These are phyloP conservation scores for Rhopilema esculentum DNA, from an alignment of 30 jellyfish, hydroid and myxozoan genomes.

Conservation along the genomic window DNA sequence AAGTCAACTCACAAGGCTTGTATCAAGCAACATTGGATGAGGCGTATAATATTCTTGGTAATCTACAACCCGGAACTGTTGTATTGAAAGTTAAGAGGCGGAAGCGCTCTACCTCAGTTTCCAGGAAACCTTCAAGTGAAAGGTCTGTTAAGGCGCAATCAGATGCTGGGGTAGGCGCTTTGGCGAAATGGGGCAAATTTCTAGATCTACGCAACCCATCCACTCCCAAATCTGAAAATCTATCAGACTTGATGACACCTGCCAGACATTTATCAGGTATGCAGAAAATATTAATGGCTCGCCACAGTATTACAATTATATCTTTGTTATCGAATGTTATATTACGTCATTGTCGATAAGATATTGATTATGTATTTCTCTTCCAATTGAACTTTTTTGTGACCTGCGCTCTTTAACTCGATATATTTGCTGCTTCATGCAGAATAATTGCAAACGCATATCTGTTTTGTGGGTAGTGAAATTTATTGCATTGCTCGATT, in stretches of 20 bases:
- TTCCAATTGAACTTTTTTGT: too few species aligned
- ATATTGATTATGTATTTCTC: too few species aligned
- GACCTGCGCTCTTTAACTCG: too few species aligned
- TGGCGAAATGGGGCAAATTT: constrained; percentile 70
- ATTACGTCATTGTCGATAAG: too few species aligned
- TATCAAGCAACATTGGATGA: constrained; percentile 75
- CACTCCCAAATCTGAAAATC: constrained; percentile 15
- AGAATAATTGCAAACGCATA: too few species aligned
- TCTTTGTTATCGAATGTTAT: too few species aligned
- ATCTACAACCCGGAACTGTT: constrained; percentile 87
- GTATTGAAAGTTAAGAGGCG: constrained; percentile 64
- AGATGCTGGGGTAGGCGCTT: constrained; percentile 52
- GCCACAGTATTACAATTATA: too few species aligned
- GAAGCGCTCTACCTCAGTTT: neutral
- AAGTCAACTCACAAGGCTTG: constrained; percentile 70
- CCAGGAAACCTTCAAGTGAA: constrained; percentile 20
- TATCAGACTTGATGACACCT: constrained; percentile 92
- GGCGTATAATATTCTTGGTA: constrained; percentile 77
- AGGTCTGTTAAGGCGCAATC: constrained; percentile 53
- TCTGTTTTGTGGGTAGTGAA: too few species aligned
- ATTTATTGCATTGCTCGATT: too few species aligned
- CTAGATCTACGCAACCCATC: constrained; percentile 48
- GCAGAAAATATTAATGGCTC: neutral
- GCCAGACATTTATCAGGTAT: constrained; percentile 79
- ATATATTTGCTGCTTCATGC: too few species aligned